Conservation (phyloP, 2,113 vertebrate species). For the Pandion haliaetus region DNA sequence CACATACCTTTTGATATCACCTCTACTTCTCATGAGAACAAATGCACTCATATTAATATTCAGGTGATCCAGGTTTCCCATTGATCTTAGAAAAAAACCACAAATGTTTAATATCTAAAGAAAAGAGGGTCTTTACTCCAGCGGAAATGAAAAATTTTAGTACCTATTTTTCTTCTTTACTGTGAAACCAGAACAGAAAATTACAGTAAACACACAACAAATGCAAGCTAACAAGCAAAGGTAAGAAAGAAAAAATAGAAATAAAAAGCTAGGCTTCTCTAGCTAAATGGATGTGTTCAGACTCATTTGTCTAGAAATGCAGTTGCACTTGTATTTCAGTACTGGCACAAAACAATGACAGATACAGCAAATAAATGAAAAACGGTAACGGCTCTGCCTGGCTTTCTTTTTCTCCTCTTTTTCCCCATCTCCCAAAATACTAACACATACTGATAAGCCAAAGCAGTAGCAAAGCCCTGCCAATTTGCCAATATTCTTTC, state of each 20-base stretch:
- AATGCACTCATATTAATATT: background rate
- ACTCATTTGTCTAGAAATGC: constrained; percentile 13
- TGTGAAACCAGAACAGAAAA: background rate
- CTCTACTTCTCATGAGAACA: background rate
- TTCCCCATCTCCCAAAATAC: background rate
- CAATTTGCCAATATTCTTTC: background rate
- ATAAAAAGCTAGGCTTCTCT: background rate
- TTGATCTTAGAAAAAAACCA: background rate
- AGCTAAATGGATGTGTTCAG: background rate
- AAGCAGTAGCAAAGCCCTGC: background rate
- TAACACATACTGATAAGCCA: background rate
- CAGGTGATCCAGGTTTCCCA: background rate
- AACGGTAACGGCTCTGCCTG: background rate
- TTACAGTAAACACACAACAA: background rate
- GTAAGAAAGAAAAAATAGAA: background rate
- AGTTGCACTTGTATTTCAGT: background rate
- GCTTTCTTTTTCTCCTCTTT: background rate
- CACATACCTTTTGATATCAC: background rate
- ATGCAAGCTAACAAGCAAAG: background rate
- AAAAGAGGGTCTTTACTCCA: background rate
- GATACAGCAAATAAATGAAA: background rate
- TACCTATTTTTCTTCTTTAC: background rate
- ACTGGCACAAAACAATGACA: background rate
- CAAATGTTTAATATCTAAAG: background rate
- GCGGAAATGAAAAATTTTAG: background rate